Evolutionary conservation across 2,888 invertebrate genomes (phyloP), one percentile per base, ranked within the genome.

Genomic region (Meloe dianella): DNA sequence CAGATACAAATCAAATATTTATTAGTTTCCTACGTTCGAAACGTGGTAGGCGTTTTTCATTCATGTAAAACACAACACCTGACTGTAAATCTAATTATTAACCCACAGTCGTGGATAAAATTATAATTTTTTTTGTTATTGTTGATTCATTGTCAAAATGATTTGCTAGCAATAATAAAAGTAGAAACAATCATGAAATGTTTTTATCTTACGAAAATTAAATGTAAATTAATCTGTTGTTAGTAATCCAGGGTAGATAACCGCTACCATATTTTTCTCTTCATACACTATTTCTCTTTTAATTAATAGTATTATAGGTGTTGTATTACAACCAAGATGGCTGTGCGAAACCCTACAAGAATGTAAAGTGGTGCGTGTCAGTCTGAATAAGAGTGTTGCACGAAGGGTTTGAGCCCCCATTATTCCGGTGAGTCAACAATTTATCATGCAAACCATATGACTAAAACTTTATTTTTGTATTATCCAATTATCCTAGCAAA

Each of bases 351-450:
- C 74, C 74, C 69, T 70, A 73, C 61, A 72, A 74, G 66, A 71
- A 61, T 70, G 57, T 60, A 62, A 41, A 57, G 61, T 61, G 67
- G 73, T 73, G 73, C 71, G 73, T 73, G 73, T 54, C 57, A 71
- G 73, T 70, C 70, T 69, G 57, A 63, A 61, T 61, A 65, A 66
- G 60, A 66, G 60, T 60, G 69, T 60, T 65, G 70, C 66, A 69
- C 69, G 67, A 68, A 71, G 71, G 73, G 71, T 68, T 68, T 65
- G 67, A 64, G 69, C 69, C 66, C 70, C 61, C 14, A 3, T 67
- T 67, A 69, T 67, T 63, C 69, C 67, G 75, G 75, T 76, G 75
- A 76, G 75, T 76, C 75, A 76, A 72, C 72, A 72, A 66, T 72
- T 71, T 74, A 74, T 66, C 73, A 74, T 72, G 70, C 71, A 71